Evolutionary conservation across 2,888 invertebrate genomes (phyloP).

Genomic region (Ferrisia virgata): DNA sequence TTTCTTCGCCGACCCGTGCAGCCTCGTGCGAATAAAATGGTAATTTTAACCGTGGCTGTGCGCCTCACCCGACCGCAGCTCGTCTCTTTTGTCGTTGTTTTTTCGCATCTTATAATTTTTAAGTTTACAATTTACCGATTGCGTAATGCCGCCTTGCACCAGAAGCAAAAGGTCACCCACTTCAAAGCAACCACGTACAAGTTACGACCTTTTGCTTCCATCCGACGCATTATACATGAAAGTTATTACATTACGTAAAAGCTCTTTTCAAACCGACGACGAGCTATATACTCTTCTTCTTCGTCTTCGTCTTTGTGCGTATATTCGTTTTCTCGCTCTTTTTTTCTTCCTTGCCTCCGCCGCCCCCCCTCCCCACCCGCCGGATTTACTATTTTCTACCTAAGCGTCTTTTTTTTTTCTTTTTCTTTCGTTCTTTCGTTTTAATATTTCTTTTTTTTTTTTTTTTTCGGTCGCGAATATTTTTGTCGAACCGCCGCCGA

Average conservation of each 20-base stretch:
- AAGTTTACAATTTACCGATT: constrained; percentile 21
- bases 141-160: constrained; percentile 24
- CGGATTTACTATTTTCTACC: too few relatives aligned
- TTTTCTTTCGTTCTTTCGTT: too few relatives aligned
- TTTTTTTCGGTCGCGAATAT: neutral
- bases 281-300: neutral
- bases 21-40: neutral
- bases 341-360: neutral
- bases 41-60: neutral
- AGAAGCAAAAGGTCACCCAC: constrained; percentile 28
- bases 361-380: neutral
- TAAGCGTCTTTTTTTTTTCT: neutral
- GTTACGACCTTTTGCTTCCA: constrained; percentile 26
- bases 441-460: neutral
- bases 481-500: neutral
- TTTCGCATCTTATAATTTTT: constrained; percentile 22
- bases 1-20: too few relatives aligned
- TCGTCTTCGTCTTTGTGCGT: neutral
- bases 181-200: constrained; percentile 21
- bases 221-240: constrained; percentile 29
- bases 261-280: constrained; percentile 18
- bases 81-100: neutral
- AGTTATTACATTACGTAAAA: constrained; percentile 28
- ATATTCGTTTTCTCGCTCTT: neutral
- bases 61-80: too few relatives aligned